A percentile compares a stretch with the other conserved stretches of the same genome.
These are phyloP conservation scores for Urosaurus nigricauda DNA, from an alignment of 2,797 vertebrate genomes.

Conservation along the genomic window DNA sequence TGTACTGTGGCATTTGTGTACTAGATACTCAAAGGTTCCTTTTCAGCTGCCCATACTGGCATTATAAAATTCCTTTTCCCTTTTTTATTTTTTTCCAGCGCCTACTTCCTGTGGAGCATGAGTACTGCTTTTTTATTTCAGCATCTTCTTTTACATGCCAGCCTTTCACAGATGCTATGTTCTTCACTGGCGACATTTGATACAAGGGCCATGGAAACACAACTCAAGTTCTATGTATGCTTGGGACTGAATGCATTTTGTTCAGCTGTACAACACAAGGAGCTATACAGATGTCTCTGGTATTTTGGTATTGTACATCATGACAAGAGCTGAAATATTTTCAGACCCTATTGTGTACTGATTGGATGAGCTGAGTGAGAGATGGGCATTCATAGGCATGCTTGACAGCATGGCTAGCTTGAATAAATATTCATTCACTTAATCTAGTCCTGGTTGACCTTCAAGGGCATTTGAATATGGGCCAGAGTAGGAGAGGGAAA, in stretches of 20 bases:
- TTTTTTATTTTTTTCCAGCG: background rate
- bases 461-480: background rate
- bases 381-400: background rate
- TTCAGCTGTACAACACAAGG: background rate
- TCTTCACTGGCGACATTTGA: background rate
- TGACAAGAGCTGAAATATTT: background rate
- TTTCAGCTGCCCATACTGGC: conserved; percentile 40
- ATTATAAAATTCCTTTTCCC: conserved; percentile 43
- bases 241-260: no score
- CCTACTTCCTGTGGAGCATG: background rate
- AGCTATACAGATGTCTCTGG: background rate
- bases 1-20: conserved; percentile 13
- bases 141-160: background rate
- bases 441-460: background rate
- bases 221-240: background rate
- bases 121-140: background rate
- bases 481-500: background rate
- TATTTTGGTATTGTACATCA: background rate
- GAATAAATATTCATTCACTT: background rate
- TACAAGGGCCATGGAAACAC: background rate
- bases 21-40: conserved; percentile 60
- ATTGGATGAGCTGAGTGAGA: background rate
- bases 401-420: background rate
- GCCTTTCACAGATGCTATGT: background rate
- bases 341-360: background rate